These are phyloP conservation scores for Chaetophractus vellerosus DNA, from an alignment of 2,797 vertebrate genomes.

Conservation along the genomic window DNA sequence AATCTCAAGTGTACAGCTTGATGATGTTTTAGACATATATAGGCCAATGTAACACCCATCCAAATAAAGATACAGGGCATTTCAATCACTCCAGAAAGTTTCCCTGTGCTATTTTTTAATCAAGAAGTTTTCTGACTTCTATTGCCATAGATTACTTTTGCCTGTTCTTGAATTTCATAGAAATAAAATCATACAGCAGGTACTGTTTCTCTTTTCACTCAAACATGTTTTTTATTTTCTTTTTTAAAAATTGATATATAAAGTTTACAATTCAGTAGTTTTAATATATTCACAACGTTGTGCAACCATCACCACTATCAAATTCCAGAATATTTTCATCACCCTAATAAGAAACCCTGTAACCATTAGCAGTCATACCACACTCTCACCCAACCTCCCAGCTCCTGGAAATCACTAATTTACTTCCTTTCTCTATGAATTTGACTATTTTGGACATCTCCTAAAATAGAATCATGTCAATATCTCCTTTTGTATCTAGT, in stretches of 20 bases:
- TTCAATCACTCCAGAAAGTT: background rate
- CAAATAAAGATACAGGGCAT: background rate
- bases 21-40: background rate
- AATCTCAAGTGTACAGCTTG: background rate
- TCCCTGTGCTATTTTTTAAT: background rate
- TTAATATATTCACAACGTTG: too few species aligned
- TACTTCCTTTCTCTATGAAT: too few species aligned
- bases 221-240: background rate
- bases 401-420: too few species aligned
- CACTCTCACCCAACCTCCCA: too few species aligned
- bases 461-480: too few species aligned
- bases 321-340: too few species aligned
- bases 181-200: too few species aligned
- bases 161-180: background rate
- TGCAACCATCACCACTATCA: too few species aligned
- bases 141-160: background rate
- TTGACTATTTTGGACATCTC: too few species aligned
- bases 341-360: too few species aligned
- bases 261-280: background rate
- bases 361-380: too few species aligned
- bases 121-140: background rate
- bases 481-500: too few species aligned
- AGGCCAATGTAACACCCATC: background rate
- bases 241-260: background rate
- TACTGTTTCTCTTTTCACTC: background rate